Evolutionary conservation across 1,140 invertebrate genomes (phyloP).

Genomic region (Zophobas morio): DNA sequence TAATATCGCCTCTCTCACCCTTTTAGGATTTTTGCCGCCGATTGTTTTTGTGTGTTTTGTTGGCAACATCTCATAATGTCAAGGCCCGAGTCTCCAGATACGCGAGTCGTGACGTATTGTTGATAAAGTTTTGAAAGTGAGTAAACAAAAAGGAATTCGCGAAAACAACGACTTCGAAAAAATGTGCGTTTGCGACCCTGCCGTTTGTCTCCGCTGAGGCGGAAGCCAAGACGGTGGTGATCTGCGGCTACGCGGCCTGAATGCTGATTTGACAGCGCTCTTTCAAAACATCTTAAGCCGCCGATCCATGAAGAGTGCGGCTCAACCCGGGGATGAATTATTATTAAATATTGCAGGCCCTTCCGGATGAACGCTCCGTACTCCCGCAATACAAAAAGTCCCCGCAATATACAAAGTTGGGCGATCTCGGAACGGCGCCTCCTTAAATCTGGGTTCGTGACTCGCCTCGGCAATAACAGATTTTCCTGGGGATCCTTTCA

Average conservation of each 20-base stretch:
- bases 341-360: conserved; percentile 34
- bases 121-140: conserved; percentile 32
- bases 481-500: too few relatives aligned
- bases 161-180: conserved; percentile 19
- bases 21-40: conserved; percentile 21
- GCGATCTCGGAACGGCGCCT: too few relatives aligned
- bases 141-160: conserved; percentile 35
- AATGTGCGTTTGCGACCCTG: not conserved
- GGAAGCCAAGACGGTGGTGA: conserved; percentile 36
- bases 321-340: conserved; percentile 38
- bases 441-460: too few relatives aligned
- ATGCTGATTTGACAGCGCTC: conserved; percentile 39
- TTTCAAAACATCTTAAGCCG: conserved; percentile 39
- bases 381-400: conserved; percentile 3
- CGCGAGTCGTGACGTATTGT: conserved; percentile 20
- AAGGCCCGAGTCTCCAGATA: not conserved
- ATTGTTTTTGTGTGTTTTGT: conserved; percentile 24
- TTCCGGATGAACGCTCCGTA: conserved; percentile 24
- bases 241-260: conserved; percentile 29
- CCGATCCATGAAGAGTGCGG: conserved; percentile 34
- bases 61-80: conserved; percentile 28
- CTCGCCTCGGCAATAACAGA: too few relatives aligned
- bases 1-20: conserved; percentile 8
- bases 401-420: conserved; percentile 3
- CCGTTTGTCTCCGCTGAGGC: conserved; percentile 34